phyloP scores from a whole-genome alignment of 2,113 vertebrate species.

The Coryphaenoides rupestris region DNA sequence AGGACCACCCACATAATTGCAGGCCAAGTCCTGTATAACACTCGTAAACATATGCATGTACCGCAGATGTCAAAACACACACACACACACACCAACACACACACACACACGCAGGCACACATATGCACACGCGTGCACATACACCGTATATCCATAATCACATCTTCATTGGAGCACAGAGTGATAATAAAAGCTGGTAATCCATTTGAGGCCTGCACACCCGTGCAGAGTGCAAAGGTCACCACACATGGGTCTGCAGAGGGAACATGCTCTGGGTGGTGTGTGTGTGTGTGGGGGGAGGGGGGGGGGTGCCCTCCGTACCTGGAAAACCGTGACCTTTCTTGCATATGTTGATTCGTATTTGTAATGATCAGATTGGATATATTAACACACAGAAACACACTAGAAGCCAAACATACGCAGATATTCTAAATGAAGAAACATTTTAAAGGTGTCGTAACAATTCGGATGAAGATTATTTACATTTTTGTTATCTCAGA shows the following conservation, averaged over 20 bases:
- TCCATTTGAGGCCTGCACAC: slow-evolving; percentile 50
- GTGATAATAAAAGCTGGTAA: slow-evolving; percentile 53
- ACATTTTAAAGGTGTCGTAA: background rate
- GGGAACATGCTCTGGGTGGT: slow-evolving; percentile 16
- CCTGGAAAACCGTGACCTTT: slow-evolving; percentile 1
- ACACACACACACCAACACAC: too few relatives aligned
- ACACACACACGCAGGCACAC: background rate
- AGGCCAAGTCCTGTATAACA: too few relatives aligned
- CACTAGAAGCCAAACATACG: too few relatives aligned
- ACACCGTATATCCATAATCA: slow-evolving; percentile 38
- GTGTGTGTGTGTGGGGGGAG: too few relatives aligned
- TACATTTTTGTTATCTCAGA: background rate
- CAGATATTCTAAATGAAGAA: background rate
- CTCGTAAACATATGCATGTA: background rate
- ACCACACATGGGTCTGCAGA: slow-evolving; percentile 14
- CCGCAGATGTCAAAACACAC: background rate
- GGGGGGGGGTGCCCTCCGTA: too few relatives aligned
- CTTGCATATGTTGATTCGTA: background rate
- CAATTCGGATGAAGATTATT: background rate
- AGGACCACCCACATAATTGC: too few relatives aligned
- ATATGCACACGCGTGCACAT: slow-evolving; percentile 5
- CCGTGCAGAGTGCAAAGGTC: slow-evolving; percentile 50
- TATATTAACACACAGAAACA: background rate
- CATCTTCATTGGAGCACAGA: slow-evolving; percentile 36
- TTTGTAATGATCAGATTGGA: background rate